Evolutionary conservation across 2,888 invertebrate genomes (phyloP), one percentile per base, ranked within the genome.

Genomic region (Scaptomyza cyrtandrae): DNA sequence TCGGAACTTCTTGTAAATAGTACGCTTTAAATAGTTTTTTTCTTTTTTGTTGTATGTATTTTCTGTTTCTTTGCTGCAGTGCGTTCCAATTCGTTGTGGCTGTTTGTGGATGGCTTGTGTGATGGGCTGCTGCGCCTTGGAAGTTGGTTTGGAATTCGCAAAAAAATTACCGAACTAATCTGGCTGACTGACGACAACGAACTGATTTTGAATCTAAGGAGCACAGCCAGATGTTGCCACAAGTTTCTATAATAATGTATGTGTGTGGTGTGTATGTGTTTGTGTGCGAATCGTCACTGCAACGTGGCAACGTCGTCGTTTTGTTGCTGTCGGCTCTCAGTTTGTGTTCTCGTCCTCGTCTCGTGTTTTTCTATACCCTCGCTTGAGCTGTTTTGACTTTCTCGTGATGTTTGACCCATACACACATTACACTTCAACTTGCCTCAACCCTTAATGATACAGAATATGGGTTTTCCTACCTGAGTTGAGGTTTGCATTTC

Each of bases 221-320:
- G 89, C 91, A 90, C 87, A 89, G 90, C 90, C 89, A 90, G 90
- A 90, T 90, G 89, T 85, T 88, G 88, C 86, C 75, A 66, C 78
- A 75, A 70, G 72, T 78, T 70, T 80, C 72, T 72, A 62, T 67
- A 74, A 69, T 65, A 55, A 48, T 57, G 35, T 24, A 29, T 52
- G 37, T 54, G 57, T 71, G 56, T 49, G n/a, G 53, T 46, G 49
- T 64, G 37, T 37, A 6, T 71, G 56, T 49, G 53, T 46, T 45
- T 64, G 37, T 37, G 13, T 39, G 44, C 63, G 78, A 75, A 75
- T 69, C 67, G 69, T 54, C 73, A 78, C 58, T 82, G 85, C 82
- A 85, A 80, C 82, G 81, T 82, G 78, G 83, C 83, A 83, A 73
- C 73, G 65, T 67, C 74, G 59, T 52, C 74, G 66, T 56, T 57